Evolutionary conservation across 2,113 vertebrate genomes (phyloP).

Genomic region (Lophius piscatorius): DNA sequence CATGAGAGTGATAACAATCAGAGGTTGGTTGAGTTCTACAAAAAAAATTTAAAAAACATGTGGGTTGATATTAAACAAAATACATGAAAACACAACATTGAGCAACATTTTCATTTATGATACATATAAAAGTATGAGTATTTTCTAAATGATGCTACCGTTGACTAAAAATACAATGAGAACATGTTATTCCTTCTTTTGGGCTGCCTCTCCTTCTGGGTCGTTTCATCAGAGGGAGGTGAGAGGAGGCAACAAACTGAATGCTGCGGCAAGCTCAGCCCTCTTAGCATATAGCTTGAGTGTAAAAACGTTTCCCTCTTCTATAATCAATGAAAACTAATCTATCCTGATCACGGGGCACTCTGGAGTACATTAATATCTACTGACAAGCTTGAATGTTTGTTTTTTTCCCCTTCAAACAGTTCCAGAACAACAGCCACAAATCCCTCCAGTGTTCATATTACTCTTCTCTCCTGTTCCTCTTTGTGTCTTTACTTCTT

Average conservation of each 20-base stretch:
- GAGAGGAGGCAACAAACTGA: conserved; percentile 11
- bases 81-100: neutral
- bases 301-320: conserved; percentile 77
- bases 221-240: conserved; percentile 31
- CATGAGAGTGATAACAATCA: conserved; percentile 52
- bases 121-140: neutral
- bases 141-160: conserved; percentile 2
- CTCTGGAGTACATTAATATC: conserved; percentile 78
- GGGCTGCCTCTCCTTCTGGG: conserved; percentile 1
- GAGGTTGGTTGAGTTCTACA: conserved; percentile 39
- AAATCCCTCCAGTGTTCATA: neutral
- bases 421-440: conserved; percentile 23
- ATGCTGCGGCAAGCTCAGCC: conserved; percentile 47
- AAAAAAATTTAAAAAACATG: conserved; percentile 43
- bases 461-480: conserved; percentile 26
- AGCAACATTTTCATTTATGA: neutral
- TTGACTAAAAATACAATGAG: conserved; percentile 12
- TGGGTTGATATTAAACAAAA: conserved; percentile 14
- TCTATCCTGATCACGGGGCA: conserved; percentile 71
- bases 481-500: conserved; percentile 10
- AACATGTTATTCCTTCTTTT: neutral
- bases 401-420: conserved; percentile 37
- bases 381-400: conserved; percentile 69
- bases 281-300: conserved; percentile 71
- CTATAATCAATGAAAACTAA: conserved; percentile 80